Conservation (phyloP, 2,797 vertebrate genomes). For the Macropus fuliginosus region DNA sequence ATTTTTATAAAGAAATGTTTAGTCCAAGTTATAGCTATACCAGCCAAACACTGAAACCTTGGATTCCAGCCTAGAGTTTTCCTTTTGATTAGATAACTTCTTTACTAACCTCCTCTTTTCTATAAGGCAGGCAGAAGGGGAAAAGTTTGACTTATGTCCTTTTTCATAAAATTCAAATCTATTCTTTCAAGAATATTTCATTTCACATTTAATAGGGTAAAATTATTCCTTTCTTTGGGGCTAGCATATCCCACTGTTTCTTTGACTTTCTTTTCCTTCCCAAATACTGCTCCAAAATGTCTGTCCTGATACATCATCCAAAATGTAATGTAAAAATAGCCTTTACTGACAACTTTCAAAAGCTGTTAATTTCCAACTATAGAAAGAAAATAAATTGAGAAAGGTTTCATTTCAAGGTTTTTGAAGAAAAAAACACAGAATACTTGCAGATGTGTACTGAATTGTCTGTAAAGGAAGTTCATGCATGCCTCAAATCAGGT, state of each 20-base stretch:
- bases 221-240: not conserved
- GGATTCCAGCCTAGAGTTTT: not conserved
- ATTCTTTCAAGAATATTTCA: slow-evolving; percentile 8
- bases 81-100: not conserved
- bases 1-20: not conserved
- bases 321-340: slow-evolving; percentile 9
- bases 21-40: not conserved
- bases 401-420: not conserved
- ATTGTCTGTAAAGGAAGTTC: not conserved
- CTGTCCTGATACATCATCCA: not conserved
- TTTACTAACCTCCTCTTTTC: not conserved
- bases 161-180: slow-evolving; percentile 4
- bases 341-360: slow-evolving; percentile 43
- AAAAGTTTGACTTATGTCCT: not conserved
- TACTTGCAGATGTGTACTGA: not conserved
- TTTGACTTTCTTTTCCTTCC: not conserved
- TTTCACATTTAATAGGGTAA: not conserved
- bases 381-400: slow-evolving; percentile 20
- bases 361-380: slow-evolving; percentile 16
- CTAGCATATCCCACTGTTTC: not conserved
- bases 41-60: not conserved
- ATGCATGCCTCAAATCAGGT: not conserved
- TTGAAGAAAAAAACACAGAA: not conserved
- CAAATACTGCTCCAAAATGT: slow-evolving; percentile 26
- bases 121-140: not conserved